Evolutionary conservation across 2,113 vertebrate genomes (phyloP), one percentile per base, ranked within the genome.

Genomic region (Mesitornis unicolor): DNA sequence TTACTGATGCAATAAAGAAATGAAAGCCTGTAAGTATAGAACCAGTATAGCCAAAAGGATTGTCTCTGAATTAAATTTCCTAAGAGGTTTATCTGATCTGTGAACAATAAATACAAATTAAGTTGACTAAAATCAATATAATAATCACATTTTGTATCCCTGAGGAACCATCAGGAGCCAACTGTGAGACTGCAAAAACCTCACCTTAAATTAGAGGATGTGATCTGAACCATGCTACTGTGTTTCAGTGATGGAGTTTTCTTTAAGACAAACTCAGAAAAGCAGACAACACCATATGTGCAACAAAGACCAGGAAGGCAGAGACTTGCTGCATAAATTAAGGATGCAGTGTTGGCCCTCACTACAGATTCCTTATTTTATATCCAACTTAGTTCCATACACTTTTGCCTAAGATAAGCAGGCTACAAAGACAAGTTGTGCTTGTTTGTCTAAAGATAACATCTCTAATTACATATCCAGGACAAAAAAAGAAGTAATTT

Each of bases 91-190:
- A 94, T 87, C 80, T 92, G 91, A 92, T 75, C 78, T 73, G 84
- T 71, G 77, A 94, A 87, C 80, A 96, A 96, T 92, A 95, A 91
- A 95, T 97, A 91, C 84, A 84, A 94, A 97, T 95, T 94, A 95
- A 89, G 60, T 68, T 47, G 64, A 75, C 54, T 47, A 81, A 90
- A 96, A 92, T 96, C 94, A 87, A 97, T 96, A 68, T 25, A 90
- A 84, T 38, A 89, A 81, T 93, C 93, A 70, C 64, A 92, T 84
- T 89, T 43, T n/a, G 4, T 74, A 84, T 90, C 93, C 69, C 91
- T 1, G 1, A 90, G 75, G 90, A 94, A 70, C 36, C 40, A 95
- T 71, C 3, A 9, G 40, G 22, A 93, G 78, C 82, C 90, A 97
- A 61, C 3, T 69, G 48, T 69, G 83, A 95, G 80, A 84, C 35